These are phyloP conservation scores for Ichneumoninae sp. DNA, from an alignment of 2,888 invertebrate genomes.

Conservation along the genomic window DNA sequence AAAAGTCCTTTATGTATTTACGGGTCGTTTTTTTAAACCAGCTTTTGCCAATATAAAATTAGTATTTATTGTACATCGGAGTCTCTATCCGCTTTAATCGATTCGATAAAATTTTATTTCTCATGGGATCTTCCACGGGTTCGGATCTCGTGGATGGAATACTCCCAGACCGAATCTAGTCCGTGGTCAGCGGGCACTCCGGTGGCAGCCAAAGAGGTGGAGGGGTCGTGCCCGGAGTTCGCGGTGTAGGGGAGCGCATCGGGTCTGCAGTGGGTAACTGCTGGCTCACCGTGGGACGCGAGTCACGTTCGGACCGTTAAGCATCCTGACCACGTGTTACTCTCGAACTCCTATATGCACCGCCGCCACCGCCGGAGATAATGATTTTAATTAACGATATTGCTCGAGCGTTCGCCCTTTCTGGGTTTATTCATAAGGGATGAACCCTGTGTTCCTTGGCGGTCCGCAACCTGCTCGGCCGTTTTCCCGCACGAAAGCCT, in stretches of 20 bases:
- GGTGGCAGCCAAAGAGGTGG: constrained; percentile 29
- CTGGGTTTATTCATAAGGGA: constrained; percentile 34
- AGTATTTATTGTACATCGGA: not conserved
- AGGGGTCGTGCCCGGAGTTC: constrained; percentile 14
- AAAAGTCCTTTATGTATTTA: no score
- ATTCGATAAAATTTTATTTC: constrained; percentile 73
- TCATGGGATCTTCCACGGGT: constrained; percentile 53
- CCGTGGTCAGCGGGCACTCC: constrained; percentile 50
- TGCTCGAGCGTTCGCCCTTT: constrained; percentile 7
- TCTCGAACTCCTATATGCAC: constrained; percentile 52
- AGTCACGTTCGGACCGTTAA: constrained; percentile 68
- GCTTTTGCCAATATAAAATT: not conserved
- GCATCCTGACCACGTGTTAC: constrained; percentile 69
- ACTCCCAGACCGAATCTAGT: constrained; percentile 66
- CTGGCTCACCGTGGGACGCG: constrained; percentile 67
- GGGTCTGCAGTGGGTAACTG: constrained; percentile 47
- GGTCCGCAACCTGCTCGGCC: not conserved
- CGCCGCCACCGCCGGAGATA: constrained; percentile 53
- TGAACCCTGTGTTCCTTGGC: constrained; percentile 14
- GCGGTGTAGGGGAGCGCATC: constrained; percentile 37
- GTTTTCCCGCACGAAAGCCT: not conserved
- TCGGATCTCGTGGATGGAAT: constrained; percentile 68
- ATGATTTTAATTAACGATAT: constrained; percentile 67
- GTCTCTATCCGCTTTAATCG: constrained; percentile 2
- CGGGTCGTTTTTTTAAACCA: not conserved